Base-by-base conservation (phyloP, 1,140 invertebrate species). In the Drosophila bifasciata region DNA sequence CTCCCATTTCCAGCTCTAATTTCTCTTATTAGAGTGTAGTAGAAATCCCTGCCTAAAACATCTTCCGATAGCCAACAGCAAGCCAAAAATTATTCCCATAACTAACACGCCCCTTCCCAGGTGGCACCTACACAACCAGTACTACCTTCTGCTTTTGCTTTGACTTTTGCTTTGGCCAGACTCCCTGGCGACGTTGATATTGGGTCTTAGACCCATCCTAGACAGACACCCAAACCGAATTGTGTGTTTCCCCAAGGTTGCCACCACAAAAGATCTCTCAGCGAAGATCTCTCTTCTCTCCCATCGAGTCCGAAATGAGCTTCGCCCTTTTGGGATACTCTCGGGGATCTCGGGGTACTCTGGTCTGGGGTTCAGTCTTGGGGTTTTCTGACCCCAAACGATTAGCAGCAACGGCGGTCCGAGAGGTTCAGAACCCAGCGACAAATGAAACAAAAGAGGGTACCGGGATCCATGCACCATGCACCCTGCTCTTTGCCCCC, bases 401-500 rank as follows among this genome's bases (percentile, higher is more conserved):
- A 88, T 88, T 88, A 88, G 78, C 83, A 49, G 78, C 68, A 50
- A 59, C 67, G 83, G 70, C 78, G 81, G 81, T 76, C 66, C 28
- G 39, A 43, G 46, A n/a, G 72, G 55, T 58, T 70, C 52, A 76
- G 50, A 46, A 43, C 32, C 63, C 74, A 86, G 55, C 83, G 83
- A 88, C 84, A 86, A 88, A 88, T 86, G 75, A 83, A 86, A 84
- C 32, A 36, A 85, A 86, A 88, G 84, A 88, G 84, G 83, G 83
- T 78, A 69, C 23, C 23, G 23, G 32, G 83, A 48, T 64, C 59
- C 62, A 41, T 40, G 53, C 25, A 32, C 11, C 32, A 36, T 36
- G 9, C 32, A 1, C 25, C 23, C 7, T 28, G 25, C 44, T 48
- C 19, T 25, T 8, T 28, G n/a, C 9, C 46, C 25, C 46, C 25